phyloP scores from a whole-genome alignment of 2,888 invertebrate genomes.

The Hemistola chrysoprasaria region DNA sequence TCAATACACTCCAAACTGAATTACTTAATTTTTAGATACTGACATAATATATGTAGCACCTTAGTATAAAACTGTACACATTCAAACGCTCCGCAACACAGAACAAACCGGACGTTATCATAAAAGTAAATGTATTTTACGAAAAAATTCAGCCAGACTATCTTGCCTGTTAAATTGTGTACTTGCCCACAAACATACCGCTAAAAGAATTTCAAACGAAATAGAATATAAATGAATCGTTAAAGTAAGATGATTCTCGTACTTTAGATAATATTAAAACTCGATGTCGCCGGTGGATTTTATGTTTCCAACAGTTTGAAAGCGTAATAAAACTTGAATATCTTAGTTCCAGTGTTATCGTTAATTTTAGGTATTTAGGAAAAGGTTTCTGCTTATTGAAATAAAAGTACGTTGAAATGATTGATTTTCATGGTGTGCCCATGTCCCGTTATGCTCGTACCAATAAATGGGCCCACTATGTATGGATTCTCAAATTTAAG shows the following conservation, averaged over 20 bases:
- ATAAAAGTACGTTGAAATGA: conserved; percentile 12
- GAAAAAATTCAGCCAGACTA: conserved; percentile 1
- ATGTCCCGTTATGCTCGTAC: no score
- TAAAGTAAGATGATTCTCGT: conserved; percentile 35
- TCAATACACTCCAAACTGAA: no score
- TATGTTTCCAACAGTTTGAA: conserved; percentile 43
- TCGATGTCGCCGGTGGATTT: conserved; percentile 42
- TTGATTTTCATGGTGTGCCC: no score
- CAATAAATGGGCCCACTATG: no score
- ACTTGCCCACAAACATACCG: background rate
- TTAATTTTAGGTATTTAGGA: conserved; percentile 26
- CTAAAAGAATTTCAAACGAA: conserved; percentile 9
- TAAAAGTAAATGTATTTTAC: conserved; percentile 1
- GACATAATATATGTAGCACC: no score
- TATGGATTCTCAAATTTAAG: no score
- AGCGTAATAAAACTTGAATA: conserved; percentile 21
- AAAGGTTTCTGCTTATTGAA: conserved; percentile 7
- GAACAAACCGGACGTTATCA: background rate
- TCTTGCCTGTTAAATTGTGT: background rate
- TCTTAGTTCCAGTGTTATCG: conserved; percentile 12
- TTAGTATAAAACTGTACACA: no score
- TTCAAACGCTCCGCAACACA: background rate
- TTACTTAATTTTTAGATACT: no score
- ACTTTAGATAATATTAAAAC: conserved; percentile 42
- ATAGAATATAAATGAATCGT: conserved; percentile 40